Conservation (phyloP, 2,888 invertebrate genomes). For the Allophyes oxyacanthae region DNA sequence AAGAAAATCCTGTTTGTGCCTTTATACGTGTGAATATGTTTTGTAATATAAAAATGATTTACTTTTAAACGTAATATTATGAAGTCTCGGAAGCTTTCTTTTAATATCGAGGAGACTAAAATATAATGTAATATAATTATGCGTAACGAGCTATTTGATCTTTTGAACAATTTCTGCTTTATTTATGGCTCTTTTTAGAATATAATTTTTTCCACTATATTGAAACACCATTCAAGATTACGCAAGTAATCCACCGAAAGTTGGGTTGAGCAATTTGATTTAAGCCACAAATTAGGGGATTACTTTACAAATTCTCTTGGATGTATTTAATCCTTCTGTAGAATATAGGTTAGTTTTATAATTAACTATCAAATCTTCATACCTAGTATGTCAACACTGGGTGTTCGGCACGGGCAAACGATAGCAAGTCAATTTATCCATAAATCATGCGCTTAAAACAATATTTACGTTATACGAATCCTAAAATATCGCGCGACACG, state of each 20-base stretch:
- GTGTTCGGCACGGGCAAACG: constrained; percentile 65
- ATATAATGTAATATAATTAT: too few relatives aligned
- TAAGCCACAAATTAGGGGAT: constrained; percentile 15
- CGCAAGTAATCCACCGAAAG: constrained; percentile 1
- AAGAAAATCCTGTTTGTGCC: too few relatives aligned
- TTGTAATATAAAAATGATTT: not conserved
- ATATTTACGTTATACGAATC: constrained; percentile 76
- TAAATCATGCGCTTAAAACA: constrained; percentile 76
- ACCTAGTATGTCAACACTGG: constrained; percentile 61
- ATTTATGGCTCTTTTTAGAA: constrained; percentile 25
- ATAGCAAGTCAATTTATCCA: constrained; percentile 75
- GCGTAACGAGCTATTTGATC: constrained; percentile 23
- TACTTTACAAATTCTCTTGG: constrained; percentile 9
- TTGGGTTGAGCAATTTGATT: constrained; percentile 8
- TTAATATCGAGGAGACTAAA: constrained; percentile 14
- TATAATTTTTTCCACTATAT: constrained; percentile 17
- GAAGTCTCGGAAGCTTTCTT: constrained; percentile 21
- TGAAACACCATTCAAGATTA: constrained; percentile 1
- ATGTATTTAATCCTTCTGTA: constrained; percentile 19
- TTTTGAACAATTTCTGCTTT: constrained; percentile 18
- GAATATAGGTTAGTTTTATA: constrained; percentile 43
- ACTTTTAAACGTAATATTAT: constrained; percentile 22
- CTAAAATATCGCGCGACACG: constrained; percentile 72
- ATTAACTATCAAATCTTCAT: constrained; percentile 36
- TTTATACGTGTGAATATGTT: too few relatives aligned